phyloP scores from a whole-genome alignment of 1,140 invertebrate genomes.

The Drosophila paulistorum region DNA sequence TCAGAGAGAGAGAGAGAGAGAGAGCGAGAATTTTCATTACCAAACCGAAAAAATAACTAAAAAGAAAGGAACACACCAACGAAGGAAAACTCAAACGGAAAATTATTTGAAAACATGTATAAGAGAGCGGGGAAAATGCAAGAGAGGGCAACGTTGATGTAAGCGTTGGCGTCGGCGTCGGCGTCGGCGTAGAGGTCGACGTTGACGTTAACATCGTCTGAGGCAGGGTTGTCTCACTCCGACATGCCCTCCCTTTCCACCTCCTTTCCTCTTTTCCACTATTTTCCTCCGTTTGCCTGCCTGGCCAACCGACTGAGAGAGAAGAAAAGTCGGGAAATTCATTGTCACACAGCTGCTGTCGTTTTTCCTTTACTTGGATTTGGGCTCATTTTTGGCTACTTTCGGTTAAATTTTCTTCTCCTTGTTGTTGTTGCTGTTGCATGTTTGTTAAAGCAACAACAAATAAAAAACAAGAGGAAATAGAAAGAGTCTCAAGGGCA shows the following conservation, averaged over 20 bases:
- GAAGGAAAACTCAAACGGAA: slow-evolving; percentile 47
- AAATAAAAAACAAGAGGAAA: not conserved
- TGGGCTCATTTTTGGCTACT: slow-evolving; percentile 20
- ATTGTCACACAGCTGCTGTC: slow-evolving; percentile 29
- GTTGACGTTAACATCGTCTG: not conserved
- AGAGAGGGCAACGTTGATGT: not conserved
- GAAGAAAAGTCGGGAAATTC: slow-evolving; percentile 49
- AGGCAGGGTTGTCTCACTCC: not conserved
- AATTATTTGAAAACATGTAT: slow-evolving; percentile 22
- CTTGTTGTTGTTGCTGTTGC: too few relatives aligned
- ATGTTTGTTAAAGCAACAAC: too few relatives aligned
- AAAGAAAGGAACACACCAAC: not conserved
- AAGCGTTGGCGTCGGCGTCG: not conserved
- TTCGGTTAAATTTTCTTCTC: slow-evolving; percentile 6
- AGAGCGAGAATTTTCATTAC: slow-evolving; percentile 50
- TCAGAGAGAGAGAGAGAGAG: too few relatives aligned
- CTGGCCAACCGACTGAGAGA: not conserved
- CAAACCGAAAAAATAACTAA: slow-evolving; percentile 5
- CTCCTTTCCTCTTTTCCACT: not conserved
- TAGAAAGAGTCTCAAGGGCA: slow-evolving; percentile 21
- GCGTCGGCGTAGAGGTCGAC: not conserved
- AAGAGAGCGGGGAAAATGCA: not conserved
- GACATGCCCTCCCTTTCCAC: not conserved
- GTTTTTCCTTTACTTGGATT: slow-evolving; percentile 15
- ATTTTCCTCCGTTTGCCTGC: not conserved